Evolutionary conservation across 2,113 vertebrate genomes (phyloP), one percentile per base, ranked within the genome.

Genomic region (Jaculus jaculus): DNA sequence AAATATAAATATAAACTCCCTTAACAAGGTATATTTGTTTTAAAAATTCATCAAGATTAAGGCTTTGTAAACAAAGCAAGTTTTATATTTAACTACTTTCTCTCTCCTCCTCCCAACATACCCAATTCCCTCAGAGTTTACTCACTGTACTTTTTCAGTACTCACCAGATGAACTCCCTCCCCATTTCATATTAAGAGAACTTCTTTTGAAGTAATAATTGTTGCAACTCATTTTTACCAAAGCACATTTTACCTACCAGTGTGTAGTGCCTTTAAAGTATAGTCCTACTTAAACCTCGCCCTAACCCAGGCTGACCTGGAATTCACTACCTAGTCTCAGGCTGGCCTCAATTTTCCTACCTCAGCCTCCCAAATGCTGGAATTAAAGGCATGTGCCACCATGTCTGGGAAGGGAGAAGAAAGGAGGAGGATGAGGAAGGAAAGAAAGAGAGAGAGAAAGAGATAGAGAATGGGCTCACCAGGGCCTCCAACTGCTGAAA

Each of bases 81-180:
- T 89, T 93, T 96, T 87, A 96, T 95, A 51, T 86, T 96, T 94
- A 94, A 96, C 96, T 54, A 61, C 39, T 73, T n/a, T 34, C 24
- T 17, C 58, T 26, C 10, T 11, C 28, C 18, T 89, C 39, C 54
- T 83, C 26, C 42, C 51, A 34, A 24, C 37, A 85, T 3, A 60
- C 1, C 3, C 30, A 15, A 37, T 39, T 77, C 47, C 69, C 79
- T 85, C 54, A 82, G n/a, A 61, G 4, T 84, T 81, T 28, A 78
- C 23, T 87, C 7, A 30, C 8, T 68, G 3, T 15, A 30, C 1
- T 42, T 84, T 86, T 72, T 51, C 37, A 63, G 12, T 6, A 68
- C 16, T 63, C 54, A 89, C 7, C 21, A 77, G 28, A 16, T 26
- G 2, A 34, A 47, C 32, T 61, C 13, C 23, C 65, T 21, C 60